Evolutionary conservation across 2,888 invertebrate species (phyloP), one percentile per base, ranked within the genome.

Genomic region (Odiellus spinosus): DNA sequence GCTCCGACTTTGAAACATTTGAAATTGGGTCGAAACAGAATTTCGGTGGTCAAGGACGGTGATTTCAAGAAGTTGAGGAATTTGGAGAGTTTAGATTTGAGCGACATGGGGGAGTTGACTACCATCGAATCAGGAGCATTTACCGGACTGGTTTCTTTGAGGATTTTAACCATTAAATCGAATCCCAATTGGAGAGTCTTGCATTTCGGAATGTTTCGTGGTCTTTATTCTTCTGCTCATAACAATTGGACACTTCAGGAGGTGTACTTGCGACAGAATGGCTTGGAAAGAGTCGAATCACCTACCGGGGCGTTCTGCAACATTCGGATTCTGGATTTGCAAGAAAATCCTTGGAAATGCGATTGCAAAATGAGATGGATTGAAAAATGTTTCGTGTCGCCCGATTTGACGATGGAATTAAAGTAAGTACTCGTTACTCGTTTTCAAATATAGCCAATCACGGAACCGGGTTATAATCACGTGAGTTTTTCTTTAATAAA

Each of bases 281-380:
- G 40, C 12, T 19, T 50, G n/a, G 38, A 19, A 15, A 42, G 42
- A 2, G 40, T 50, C 20, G 41, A 17, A 6, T 14, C 18, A 8
- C 12, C 26, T 12, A 8, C 44, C n/a, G 34, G 47, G 34, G 44
- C 50, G 3, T 50, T 47, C 47, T 19, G 21, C 11, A 32, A 39
- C 8, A 46, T 55, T 15, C 43, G 42, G 34, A 48, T 49, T 10
- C 45, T 55, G 15, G 53, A 55, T 33, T 26, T 55, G 6, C 48
- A 48, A 21, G 52, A 48, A 19, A 56, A 56, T 46, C 54, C 53
- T 2, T 55, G 53, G 55, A 35, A 32, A 11, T 56, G 56, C 44
- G 53, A 55, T 41, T 56, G 56, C 26, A 43, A 34, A 17, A 39
- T 56, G 14, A 38, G 14, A n/a, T 56, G 56, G 56, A 50, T 56